phyloP scores from a whole-genome alignment of 2,113 vertebrate genomes.

The Lepisosteus oculatus region DNA sequence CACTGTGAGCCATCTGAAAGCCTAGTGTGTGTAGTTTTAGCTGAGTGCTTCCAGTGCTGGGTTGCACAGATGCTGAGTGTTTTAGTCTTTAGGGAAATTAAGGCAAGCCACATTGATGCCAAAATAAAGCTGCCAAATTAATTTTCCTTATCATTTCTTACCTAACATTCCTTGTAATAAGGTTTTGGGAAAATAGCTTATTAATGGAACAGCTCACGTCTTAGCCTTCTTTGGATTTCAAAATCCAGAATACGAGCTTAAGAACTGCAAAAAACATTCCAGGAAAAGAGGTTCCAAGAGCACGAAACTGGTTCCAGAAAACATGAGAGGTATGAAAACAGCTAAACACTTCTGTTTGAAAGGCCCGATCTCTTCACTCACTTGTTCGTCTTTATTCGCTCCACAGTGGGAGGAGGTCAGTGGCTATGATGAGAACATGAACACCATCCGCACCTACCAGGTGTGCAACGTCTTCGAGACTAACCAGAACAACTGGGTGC shows the following conservation, averaged over 20 bases:
- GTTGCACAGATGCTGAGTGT: neutral
- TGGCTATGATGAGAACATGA: constrained; percentile 95
- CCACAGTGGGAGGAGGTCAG: constrained; percentile 96
- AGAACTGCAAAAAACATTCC: neutral
- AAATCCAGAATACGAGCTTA: neutral
- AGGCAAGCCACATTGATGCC: neutral
- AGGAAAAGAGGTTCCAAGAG: too few species aligned
- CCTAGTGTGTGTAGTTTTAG: constrained; percentile 3
- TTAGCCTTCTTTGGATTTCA: neutral
- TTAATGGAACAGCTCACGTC: too few species aligned
- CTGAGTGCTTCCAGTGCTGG: neutral
- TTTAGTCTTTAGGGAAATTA: neutral
- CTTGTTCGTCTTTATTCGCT: constrained; percentile 10
- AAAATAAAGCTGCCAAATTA: neutral
- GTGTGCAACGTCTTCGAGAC: constrained; percentile 93
- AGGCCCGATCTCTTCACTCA: neutral
- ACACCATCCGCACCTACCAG: constrained; percentile 95
- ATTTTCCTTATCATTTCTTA: constrained; percentile 1
- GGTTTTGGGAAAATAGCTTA: too few species aligned
- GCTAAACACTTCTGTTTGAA: neutral
- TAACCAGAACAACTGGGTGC: constrained; percentile 96
- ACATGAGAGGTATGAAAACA: neutral
- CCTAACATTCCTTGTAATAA: neutral
- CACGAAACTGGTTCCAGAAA: too few species aligned
- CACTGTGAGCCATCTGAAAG: neutral